A percentile compares a stretch with the other conserved stretches of the same genome.
phyloP scores from a whole-genome alignment of 2,113 vertebrate genomes.

The Dolichallabes microphthalmus region DNA sequence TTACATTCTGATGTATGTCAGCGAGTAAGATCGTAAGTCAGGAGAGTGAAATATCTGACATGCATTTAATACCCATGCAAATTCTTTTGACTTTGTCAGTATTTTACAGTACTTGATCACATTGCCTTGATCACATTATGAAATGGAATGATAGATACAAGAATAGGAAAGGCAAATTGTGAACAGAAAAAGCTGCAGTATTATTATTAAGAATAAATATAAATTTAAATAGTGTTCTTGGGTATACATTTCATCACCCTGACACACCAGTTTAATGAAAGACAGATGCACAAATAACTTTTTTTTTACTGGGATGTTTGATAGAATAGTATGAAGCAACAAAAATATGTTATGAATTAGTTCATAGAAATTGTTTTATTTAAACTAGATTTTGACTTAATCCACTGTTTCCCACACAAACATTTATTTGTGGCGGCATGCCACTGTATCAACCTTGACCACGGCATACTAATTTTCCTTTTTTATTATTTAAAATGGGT shows the following conservation, averaged over 20 bases:
- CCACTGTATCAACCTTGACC: no score
- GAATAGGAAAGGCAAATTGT: neutral
- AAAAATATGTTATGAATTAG: neutral
- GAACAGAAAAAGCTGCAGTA: neutral
- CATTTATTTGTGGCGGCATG: no score
- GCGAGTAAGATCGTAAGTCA: neutral
- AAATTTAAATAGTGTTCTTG: neutral
- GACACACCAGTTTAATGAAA: neutral
- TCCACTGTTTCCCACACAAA: no score
- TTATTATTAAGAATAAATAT: neutral
- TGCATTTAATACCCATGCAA: constrained; percentile 8
- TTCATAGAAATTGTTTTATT: neutral
- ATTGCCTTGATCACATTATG: neutral
- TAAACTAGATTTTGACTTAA: no score
- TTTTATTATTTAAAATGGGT: no score
- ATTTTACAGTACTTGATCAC: neutral
- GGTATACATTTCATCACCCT: neutral
- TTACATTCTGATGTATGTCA: neutral
- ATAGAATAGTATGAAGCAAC: neutral
- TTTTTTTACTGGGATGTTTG: neutral
- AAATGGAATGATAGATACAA: neutral
- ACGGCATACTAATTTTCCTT: no score
- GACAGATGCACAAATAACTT: neutral
- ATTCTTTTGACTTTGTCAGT: neutral
- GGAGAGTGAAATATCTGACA: neutral